phyloP scores from a whole-genome alignment of 1,140 invertebrate genomes.

The Pinna nobilis region DNA sequence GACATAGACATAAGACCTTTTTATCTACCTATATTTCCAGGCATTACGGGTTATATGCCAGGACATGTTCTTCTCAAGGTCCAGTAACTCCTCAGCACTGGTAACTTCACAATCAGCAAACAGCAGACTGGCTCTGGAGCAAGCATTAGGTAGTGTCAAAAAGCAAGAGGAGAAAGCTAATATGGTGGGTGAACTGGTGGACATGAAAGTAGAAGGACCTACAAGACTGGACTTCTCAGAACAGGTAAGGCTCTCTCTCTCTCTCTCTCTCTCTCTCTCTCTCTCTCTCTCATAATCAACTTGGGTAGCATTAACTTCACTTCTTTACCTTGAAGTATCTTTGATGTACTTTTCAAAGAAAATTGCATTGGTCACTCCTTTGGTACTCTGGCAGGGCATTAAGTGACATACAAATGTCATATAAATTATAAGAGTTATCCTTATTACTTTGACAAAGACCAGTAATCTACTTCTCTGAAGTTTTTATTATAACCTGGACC shows the following conservation, averaged over 20 bases:
- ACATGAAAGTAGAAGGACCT: conserved; percentile 64
- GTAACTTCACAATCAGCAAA: conserved; percentile 38
- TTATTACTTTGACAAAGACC: too few relatives aligned
- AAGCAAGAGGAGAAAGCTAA: conserved; percentile 57
- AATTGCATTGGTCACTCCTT: too few relatives aligned
- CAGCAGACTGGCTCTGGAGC: conserved; percentile 59
- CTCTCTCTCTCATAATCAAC: neutral
- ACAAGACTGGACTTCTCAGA: conserved; percentile 60
- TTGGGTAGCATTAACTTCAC: neutral
- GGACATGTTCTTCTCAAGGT: conserved; percentile 73
- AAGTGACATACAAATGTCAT: too few relatives aligned
- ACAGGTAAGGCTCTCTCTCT: conserved; percentile 55
- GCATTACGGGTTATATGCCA: conserved; percentile 69
- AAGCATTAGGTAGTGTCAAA: conserved; percentile 54
- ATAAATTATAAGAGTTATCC: too few relatives aligned
- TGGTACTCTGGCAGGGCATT: too few relatives aligned
- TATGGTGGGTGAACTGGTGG: conserved; percentile 65
- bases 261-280: too few relatives aligned
- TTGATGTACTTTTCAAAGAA: too few relatives aligned
- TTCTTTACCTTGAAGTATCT: too few relatives aligned
- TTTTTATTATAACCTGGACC: too few relatives aligned
- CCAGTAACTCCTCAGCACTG: conserved; percentile 52
- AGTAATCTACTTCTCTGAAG: too few relatives aligned
- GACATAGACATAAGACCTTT: neutral
- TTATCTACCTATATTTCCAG: conserved; percentile 44